Evolutionary conservation across 2,113 vertebrate species (phyloP).

Genomic region (Phylloscopus whistleri): DNA sequence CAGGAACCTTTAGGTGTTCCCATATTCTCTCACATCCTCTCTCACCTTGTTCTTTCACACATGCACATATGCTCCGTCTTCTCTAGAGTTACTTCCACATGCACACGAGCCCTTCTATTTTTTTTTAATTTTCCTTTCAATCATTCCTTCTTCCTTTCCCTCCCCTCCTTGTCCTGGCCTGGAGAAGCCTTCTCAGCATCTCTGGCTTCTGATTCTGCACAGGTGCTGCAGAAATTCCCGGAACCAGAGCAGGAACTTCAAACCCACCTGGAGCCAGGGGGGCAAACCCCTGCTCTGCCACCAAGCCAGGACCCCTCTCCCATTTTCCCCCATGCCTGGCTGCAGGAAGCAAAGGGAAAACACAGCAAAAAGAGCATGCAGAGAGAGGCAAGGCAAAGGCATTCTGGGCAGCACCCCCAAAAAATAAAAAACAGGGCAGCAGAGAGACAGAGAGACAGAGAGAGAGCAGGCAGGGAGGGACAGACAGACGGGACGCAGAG

Average conservation of each 20-base stretch:
- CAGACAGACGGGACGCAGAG: neutral
- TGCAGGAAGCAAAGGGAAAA: neutral
- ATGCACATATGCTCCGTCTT: slow-evolving; percentile 39
- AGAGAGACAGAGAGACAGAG: neutral
- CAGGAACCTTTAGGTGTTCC: neutral
- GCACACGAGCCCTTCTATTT: neutral
- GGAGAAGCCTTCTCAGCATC: neutral
- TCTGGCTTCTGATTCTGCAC: neutral
- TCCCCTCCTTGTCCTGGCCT: neutral
- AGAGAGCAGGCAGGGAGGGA: neutral
- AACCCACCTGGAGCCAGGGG: neutral
- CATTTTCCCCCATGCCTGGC: neutral
- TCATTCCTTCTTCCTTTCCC: neutral
- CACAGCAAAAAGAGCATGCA: slow-evolving; percentile 3
- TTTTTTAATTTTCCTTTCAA: neutral
- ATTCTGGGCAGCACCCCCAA: neutral
- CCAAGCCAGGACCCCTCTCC: neutral
- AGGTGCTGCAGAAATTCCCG: neutral
- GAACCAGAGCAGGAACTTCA: neutral
- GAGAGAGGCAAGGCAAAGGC: neutral
- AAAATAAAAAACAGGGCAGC: neutral
- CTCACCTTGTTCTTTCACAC: slow-evolving; percentile 56
- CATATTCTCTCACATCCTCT: slow-evolving; percentile 1
- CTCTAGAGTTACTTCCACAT: neutral
- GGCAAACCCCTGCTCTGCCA: neutral